phyloP scores from a whole-genome alignment of 2,888 invertebrate species.

The Tetragonula carbonaria region DNA sequence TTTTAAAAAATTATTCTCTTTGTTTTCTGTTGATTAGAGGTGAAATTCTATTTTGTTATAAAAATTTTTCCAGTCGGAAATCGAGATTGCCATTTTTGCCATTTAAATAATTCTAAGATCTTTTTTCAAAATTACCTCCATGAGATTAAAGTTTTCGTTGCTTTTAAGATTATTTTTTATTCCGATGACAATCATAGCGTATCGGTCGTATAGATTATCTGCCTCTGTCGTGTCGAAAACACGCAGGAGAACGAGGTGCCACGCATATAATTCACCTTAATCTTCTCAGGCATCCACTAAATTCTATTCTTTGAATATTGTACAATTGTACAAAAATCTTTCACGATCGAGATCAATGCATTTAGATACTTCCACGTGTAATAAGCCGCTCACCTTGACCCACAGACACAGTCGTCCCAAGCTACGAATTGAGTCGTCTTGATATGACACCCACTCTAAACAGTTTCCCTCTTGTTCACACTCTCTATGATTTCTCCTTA shows the following conservation, averaged over 20 bases:
- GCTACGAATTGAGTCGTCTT: conserved; percentile 72
- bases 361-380: conserved; percentile 59
- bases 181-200: neutral
- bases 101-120: neutral
- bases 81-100: neutral
- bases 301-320: neutral
- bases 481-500: neutral
- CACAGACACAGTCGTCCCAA: conserved; percentile 73
- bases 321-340: conserved; percentile 12
- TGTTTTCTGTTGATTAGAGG: neutral
- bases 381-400: conserved; percentile 79
- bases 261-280: conserved; percentile 16
- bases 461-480: conserved; percentile 25
- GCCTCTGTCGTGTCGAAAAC: neutral
- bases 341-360: conserved; percentile 51
- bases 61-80: no score
- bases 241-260: no score
- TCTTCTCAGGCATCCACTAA: neutral
- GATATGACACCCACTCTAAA: conserved; percentile 63
- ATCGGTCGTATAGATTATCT: neutral
- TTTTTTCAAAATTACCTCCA: neutral
- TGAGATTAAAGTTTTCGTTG: neutral
- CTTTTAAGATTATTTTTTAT: neutral
- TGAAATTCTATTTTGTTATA: neutral
- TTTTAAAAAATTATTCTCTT: neutral